phyloP scores from a whole-genome alignment of 2,113 vertebrate species.

The Sprattus sprattus region DNA sequence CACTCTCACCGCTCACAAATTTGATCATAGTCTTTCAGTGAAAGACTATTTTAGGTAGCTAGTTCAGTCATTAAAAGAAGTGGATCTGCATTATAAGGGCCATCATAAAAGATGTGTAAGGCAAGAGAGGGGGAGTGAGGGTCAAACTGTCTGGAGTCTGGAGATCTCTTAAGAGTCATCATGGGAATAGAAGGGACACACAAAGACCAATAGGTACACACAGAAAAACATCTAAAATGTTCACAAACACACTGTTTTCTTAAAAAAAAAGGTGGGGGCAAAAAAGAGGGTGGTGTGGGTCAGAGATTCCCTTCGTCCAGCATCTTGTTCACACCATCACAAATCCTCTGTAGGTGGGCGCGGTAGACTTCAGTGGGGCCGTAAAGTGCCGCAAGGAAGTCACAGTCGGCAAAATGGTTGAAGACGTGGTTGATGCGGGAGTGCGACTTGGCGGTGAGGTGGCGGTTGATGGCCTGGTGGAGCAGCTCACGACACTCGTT shows the following conservation, averaged over 20 bases:
- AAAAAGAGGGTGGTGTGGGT: slow-evolving; percentile 48
- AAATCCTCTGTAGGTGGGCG: slow-evolving; percentile 81
- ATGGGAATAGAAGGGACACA: slow-evolving; percentile 45
- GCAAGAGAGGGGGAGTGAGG: neutral
- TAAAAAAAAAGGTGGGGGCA: neutral
- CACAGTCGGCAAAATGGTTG: slow-evolving; percentile 86
- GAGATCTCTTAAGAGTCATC: neutral
- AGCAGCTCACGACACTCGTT: slow-evolving; percentile 89
- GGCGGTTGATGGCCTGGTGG: slow-evolving; percentile 85
- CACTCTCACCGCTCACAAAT: neutral
- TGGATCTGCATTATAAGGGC: neutral
- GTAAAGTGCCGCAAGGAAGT: slow-evolving; percentile 87
- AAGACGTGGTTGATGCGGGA: slow-evolving; percentile 91
- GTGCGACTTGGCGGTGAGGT: slow-evolving; percentile 92
- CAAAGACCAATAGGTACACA: slow-evolving; percentile 38
- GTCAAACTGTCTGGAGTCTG: slow-evolving; percentile 5
- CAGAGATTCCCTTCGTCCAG: slow-evolving; percentile 88
- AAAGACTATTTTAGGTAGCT: slow-evolving; percentile 16
- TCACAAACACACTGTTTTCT: slow-evolving; percentile 27
- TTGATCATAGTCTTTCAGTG: neutral
- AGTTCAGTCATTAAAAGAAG: slow-evolving; percentile 12
- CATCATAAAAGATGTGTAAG: neutral
- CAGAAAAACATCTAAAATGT: slow-evolving; percentile 42
- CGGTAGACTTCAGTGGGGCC: slow-evolving; percentile 83
- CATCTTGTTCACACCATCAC: slow-evolving; percentile 86